Percentiles rank a stretch among this genome's conserved stretches.
Evolutionary conservation across 1,140 invertebrate genomes (phyloP).

Genomic region (Alviniconcha marisindica): DNA sequence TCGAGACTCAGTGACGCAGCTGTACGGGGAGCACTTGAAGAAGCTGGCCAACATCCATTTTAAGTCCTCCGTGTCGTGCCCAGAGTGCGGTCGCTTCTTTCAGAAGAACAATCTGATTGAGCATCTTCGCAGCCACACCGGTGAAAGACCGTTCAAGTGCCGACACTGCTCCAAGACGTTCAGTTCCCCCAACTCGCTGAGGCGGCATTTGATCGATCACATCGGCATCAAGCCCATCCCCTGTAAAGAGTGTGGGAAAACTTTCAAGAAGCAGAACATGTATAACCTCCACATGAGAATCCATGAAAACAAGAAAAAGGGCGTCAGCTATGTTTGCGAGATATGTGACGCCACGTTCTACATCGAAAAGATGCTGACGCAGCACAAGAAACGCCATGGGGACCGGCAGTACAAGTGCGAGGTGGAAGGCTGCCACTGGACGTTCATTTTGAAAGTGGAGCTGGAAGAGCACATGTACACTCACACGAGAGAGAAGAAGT

Average conservation of each 20-base stretch:
- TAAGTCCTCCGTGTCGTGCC: constrained; percentile 59
- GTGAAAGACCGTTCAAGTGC: constrained; percentile 67
- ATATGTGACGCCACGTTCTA: constrained; percentile 80
- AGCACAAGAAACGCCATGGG: constrained; percentile 81
- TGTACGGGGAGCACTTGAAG: constrained; percentile 59
- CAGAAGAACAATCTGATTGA: constrained; percentile 64
- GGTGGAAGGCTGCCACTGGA: constrained; percentile 72
- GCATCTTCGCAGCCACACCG: constrained; percentile 68
- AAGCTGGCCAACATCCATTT: constrained; percentile 53
- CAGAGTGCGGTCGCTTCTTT: constrained; percentile 66
- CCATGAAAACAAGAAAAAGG: constrained; percentile 61
- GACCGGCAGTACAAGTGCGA: constrained; percentile 81
- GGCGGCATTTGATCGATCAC: constrained; percentile 70
- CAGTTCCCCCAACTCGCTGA: constrained; percentile 58
- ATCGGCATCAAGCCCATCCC: constrained; percentile 59
- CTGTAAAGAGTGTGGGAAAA: constrained; percentile 68
- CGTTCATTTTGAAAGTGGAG: constrained; percentile 75
- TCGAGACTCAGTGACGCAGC: constrained; percentile 56
- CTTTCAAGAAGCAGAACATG: constrained; percentile 61
- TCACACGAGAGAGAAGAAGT: constrained; percentile 76
- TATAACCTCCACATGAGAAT: constrained; percentile 63
- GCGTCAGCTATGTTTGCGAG: constrained; percentile 77
- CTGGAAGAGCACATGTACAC: constrained; percentile 67
- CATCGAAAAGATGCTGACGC: constrained; percentile 79
- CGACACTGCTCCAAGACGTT: constrained; percentile 64